Conservation (phyloP, 1,140 invertebrate genomes). For the Scaptomyza montana region DNA sequence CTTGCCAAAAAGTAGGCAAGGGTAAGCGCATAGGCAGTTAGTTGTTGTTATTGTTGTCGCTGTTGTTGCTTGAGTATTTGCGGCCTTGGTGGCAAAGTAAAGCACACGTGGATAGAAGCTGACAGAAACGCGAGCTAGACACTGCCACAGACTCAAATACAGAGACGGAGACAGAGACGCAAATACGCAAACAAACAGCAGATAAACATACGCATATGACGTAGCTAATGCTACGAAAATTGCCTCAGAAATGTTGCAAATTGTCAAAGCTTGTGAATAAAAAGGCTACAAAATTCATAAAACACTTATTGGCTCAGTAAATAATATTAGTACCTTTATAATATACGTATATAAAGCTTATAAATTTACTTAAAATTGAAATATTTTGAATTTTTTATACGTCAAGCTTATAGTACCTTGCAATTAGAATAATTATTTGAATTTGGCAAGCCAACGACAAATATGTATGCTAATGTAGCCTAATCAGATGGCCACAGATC, state of each 20-base stretch:
- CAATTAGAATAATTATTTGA: no score
- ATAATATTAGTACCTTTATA: no score
- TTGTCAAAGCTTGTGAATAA: no score
- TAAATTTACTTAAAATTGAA: no score
- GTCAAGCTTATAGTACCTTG: no score
- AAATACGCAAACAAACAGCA: constrained; percentile 33
- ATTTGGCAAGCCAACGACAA: constrained; percentile 12
- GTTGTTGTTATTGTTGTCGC: constrained; percentile 20
- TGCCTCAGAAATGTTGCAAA: not conserved
- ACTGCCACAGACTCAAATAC: constrained; percentile 23
- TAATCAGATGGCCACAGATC: constrained; percentile 66
- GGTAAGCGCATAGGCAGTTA: constrained; percentile 7
- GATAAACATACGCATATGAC: constrained; percentile 14
- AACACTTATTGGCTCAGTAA: no score
- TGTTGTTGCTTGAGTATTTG: constrained; percentile 65
- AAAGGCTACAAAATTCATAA: no score
- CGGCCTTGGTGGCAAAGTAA: constrained; percentile 62
- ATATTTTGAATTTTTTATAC: no score
- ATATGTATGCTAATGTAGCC: constrained; percentile 65
- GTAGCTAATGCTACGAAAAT: constrained; percentile 23
- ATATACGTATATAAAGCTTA: no score
- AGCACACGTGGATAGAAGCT: constrained; percentile 39
- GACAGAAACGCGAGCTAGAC: constrained; percentile 14
- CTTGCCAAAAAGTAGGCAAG: not conserved
- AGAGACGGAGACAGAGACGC: constrained; percentile 1